These are phyloP conservation scores for Cyprinella venusta DNA, from an alignment of 2,797 vertebrate genomes.

Conservation along the genomic window DNA sequence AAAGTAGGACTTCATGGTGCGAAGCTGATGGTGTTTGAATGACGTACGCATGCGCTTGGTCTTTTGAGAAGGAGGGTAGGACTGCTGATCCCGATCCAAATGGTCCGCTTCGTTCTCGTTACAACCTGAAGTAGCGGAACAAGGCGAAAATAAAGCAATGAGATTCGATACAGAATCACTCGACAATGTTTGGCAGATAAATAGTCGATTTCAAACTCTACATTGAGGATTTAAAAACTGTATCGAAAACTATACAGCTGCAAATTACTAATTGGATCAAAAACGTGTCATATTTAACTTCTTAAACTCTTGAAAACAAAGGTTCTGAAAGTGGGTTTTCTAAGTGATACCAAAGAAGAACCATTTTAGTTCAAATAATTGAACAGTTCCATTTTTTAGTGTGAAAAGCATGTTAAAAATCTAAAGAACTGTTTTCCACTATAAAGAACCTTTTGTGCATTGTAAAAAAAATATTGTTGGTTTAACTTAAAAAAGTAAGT, in stretches of 20 bases:
- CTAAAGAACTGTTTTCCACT: too few species aligned
- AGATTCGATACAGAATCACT: neutral
- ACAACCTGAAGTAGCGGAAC: conserved; percentile 81
- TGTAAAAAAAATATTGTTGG: too few species aligned
- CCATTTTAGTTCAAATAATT: neutral
- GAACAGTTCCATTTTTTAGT: neutral
- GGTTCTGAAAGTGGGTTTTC: neutral
- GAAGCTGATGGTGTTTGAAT: conserved; percentile 99
- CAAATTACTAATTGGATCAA: neutral
- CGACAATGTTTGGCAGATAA: too few species aligned
- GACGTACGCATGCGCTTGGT: conserved; percentile 99
- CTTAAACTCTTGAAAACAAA: neutral
- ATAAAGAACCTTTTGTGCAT: neutral
- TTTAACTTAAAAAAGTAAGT: too few species aligned
- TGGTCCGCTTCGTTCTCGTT: conserved; percentile 96
- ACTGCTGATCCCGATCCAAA: conserved; percentile 95
- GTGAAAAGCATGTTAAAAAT: neutral
- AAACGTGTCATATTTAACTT: neutral
- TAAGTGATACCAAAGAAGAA: neutral
- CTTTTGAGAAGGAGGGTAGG: conserved; percentile 96
- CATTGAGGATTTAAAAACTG: neutral
- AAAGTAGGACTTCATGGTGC: conserved; percentile 99
- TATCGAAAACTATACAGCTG: neutral
- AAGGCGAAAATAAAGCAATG: conserved; percentile 21
- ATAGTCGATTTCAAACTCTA: neutral